Evolutionary conservation across 2,888 invertebrate species (phyloP), one percentile per base, ranked within the genome.

Genomic region (Emmelina monodactyla): DNA sequence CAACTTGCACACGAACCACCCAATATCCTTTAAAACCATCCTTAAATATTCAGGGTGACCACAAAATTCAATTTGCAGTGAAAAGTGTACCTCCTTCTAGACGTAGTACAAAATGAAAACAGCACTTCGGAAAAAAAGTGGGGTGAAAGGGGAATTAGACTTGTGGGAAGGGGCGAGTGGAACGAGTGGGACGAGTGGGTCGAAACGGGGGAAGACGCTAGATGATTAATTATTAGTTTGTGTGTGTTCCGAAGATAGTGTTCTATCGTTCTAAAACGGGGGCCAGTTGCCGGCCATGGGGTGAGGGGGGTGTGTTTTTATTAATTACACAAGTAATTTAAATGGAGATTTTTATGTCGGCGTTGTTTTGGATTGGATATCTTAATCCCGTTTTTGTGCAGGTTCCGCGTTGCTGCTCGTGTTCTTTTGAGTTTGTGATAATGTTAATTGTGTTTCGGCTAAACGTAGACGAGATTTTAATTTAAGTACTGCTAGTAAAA

Each of bases 211-310:
- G 60, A 73, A 72, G 72, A 72, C 56, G 68, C 58, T 56, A 62
- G 75, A 76, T 79, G 78, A 79, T 76, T 79, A 79, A 78, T 79
- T 79, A 76, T 78, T 72, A 73, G 75, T 76, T 73, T 73, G 73
- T 78, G 67, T 75, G 75, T 75, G 73, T 73, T 65, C 58, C 57
- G 54, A 65, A 70, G 72, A 71, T 72, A 69, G 58, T 50, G 51
- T 46, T 45, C 47, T 46, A 44, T 51, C 43, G 46, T n/a, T 35
- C 28, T 37, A 33, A 32, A 36, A 32, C 43, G 38, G 38, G 38
- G 51, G 46, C 37, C 45, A 48, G 44, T 48, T 46, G 41, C 43
- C 46, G n/a, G n/a, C 44, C 41, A 40, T 25, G 38, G 38, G 32
- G 16, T 33, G 32, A 29, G 11, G 33, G 34, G 37, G 40, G 39